These are phyloP conservation scores for Petromus typicus DNA, from an alignment of 2,113 vertebrate species.

Conservation along the genomic window DNA sequence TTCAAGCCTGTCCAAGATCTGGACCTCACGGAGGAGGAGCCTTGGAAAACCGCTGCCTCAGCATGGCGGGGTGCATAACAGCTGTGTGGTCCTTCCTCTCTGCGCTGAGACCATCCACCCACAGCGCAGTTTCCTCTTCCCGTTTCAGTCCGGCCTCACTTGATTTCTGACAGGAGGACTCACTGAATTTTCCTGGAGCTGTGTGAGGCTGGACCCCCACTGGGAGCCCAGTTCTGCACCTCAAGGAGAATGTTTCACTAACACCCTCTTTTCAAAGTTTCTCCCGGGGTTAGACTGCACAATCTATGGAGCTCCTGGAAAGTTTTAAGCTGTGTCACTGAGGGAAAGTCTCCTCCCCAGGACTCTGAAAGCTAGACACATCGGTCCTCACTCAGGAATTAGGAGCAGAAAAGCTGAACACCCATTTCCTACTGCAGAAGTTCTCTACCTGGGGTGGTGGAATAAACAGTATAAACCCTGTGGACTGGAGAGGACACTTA, in stretches of 20 bases:
- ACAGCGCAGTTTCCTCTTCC: fast-evolving
- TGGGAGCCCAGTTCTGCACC: not conserved
- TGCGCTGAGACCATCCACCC: no score
- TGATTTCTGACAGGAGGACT: not conserved
- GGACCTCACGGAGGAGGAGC: not conserved
- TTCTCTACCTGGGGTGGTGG: not conserved
- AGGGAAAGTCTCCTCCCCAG: not conserved
- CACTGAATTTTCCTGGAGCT: not conserved
- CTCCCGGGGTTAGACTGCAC: not conserved
- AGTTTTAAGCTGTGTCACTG: not conserved
- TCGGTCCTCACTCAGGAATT: not conserved
- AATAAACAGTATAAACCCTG: not conserved
- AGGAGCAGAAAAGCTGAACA: not conserved
- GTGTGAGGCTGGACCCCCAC: not conserved
- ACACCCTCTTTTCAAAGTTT: not conserved
- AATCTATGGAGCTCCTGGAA: not conserved
- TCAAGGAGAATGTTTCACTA: not conserved
- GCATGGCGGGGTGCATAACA: not conserved
- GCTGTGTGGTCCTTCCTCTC: no score
- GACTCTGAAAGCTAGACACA: fast-evolving
- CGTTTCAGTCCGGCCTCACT: not conserved
- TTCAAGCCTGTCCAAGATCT: not conserved
- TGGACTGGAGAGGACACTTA: not conserved
- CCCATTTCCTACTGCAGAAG: not conserved
- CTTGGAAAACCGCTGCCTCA: not conserved